Conservation (phyloP, 2,888 invertebrate species). For the Odontocerum albicorne region DNA sequence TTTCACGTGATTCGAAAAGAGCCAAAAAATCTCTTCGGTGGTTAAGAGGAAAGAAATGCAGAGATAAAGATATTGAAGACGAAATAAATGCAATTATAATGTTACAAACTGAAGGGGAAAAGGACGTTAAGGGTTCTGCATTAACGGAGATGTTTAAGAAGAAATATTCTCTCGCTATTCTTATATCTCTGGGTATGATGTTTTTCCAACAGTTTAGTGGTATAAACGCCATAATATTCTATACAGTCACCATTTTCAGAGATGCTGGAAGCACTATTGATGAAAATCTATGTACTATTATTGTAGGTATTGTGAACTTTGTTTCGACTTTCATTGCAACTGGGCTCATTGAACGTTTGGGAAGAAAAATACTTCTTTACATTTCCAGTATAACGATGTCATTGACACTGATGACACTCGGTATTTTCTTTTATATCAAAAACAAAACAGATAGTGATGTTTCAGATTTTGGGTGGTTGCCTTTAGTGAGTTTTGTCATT, state of each 20-base stretch:
- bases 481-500: slow-evolving; percentile 76
- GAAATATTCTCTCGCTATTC: slow-evolving; percentile 74
- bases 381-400: slow-evolving; percentile 81
- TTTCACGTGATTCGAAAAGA: slow-evolving; percentile 65
- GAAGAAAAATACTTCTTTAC: slow-evolving; percentile 85
- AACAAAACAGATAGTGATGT: slow-evolving; percentile 59
- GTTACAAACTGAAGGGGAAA: slow-evolving; percentile 67
- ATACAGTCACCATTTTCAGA: slow-evolving; percentile 83
- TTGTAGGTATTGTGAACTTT: slow-evolving; percentile 89
- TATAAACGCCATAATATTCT: slow-evolving; percentile 95
- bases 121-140: slow-evolving; percentile 59
- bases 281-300: slow-evolving; percentile 76
- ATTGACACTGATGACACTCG: slow-evolving; percentile 68
- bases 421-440: slow-evolving; percentile 77
- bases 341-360: slow-evolving; percentile 84
- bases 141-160: slow-evolving; percentile 67
- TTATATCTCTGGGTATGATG: slow-evolving; percentile 87
- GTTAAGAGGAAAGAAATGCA: slow-evolving; percentile 76
- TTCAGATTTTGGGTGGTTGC: slow-evolving; percentile 71
- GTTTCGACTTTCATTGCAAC: slow-evolving; percentile 86
- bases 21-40: slow-evolving; percentile 79
- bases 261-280: slow-evolving; percentile 80
- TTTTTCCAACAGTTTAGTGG: slow-evolving; percentile 94
- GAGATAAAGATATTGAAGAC: slow-evolving; percentile 71
- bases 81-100: slow-evolving; percentile 77